Evolutionary conservation across 2,113 vertebrate species (phyloP).

Genomic region (Gadus macrocephalus): DNA sequence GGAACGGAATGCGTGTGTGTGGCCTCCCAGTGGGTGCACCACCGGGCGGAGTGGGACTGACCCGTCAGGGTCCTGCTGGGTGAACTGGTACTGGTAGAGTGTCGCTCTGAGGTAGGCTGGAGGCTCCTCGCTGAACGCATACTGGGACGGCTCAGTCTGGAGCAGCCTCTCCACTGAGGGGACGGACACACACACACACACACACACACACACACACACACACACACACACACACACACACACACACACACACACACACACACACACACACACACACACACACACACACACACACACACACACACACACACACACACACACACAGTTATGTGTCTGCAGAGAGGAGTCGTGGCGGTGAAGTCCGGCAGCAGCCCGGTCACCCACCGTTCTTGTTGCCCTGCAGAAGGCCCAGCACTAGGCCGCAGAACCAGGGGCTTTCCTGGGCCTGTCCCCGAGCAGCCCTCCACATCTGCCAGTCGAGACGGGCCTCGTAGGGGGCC

Average conservation of each 20-base stretch:
- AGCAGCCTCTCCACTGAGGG: slow-evolving; percentile 73
- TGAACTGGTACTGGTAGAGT: slow-evolving; percentile 80
- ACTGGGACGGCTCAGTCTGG: slow-evolving; percentile 62
- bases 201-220: background rate
- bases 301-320: background rate
- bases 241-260: background rate
- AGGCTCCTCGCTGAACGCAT: slow-evolving; percentile 71
- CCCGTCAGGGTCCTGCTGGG: slow-evolving; percentile 50
- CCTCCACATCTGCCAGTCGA: slow-evolving; percentile 85
- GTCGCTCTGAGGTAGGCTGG: slow-evolving; percentile 75
- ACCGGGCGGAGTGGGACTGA: slow-evolving; percentile 42
- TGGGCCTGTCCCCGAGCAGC: slow-evolving; percentile 65
- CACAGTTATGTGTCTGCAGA: background rate
- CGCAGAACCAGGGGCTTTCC: slow-evolving; percentile 78
- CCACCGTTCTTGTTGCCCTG: slow-evolving; percentile 78
- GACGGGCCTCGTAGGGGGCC: slow-evolving; percentile 75
- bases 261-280: background rate
- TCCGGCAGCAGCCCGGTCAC: background rate
- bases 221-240: background rate
- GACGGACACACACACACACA: background rate
- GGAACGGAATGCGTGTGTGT: background rate
- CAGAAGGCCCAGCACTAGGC: slow-evolving; percentile 74
- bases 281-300: background rate
- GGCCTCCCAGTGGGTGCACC: background rate
- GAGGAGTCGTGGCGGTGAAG: background rate